Base-by-base conservation (phyloP, 2,888 invertebrate genomes). In the Lamellibrachia satsuma region DNA sequence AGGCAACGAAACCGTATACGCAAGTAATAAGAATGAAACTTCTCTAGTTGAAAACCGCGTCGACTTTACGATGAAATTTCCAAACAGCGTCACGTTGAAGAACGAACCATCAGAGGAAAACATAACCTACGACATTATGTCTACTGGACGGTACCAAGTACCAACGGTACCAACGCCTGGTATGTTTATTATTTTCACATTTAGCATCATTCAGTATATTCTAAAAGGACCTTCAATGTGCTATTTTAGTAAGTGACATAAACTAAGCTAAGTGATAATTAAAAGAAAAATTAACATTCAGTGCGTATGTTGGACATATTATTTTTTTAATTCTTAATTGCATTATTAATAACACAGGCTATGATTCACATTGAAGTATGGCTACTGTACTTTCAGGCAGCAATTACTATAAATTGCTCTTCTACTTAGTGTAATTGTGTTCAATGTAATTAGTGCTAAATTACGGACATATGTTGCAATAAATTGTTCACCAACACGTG, bases 1-100 rank as follows among this genome's bases (percentile, higher is more conserved):
- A n/a, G 93, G 93, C 11, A 94, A 94, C 55, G 94, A 94, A 90
- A 93, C 94, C 8, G 93, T 91, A 27, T 94, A 93, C 90, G 93
- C 93, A 92, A 94, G 92, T 90, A 27, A 52, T 9, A 93, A 92
- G 39, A 92, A 75, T 52, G 75, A n/a, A 75, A 75, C 75, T 22
- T 75, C 75, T 15, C 75, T 22, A 6, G 22, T 15, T 6, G 75
- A n/a, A 75, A 22, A 75, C n/a, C 75, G 22, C 15, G 22, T 75
- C 75, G 75, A 75, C 75, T 75, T 75, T n/a, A 75, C 75, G 22
- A 75, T 75, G 75, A 75, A 2, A 75, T 75, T 75, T 75, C 75
- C 75, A 75, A 75, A 75, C 6, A 22, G 22, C 75, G 75, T 75
- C 2, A 75, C 75, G 15, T 75, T 75, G 75, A 75, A n/a, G 75